Evolutionary conservation across 2,888 invertebrate species (phyloP).

Genomic region (Caenorhabditis panamensis): DNA sequence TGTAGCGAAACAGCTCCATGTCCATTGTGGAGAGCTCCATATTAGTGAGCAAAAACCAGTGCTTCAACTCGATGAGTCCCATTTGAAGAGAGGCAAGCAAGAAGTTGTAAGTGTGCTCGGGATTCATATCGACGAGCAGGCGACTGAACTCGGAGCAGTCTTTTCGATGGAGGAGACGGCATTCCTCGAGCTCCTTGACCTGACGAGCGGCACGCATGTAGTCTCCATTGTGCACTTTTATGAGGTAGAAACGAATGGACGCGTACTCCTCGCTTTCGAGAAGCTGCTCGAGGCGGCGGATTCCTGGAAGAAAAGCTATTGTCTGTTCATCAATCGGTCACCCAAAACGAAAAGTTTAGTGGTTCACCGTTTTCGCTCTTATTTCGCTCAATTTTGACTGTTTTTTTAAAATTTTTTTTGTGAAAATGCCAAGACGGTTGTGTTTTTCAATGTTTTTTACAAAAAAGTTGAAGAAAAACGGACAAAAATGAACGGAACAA

Average conservation of each 20-base stretch:
- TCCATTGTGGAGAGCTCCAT: conserved; percentile 80
- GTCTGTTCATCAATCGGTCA: background rate
- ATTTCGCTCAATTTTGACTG: too few relatives aligned
- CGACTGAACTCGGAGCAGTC: conserved; percentile 80
- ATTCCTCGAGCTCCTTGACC: conserved; percentile 79
- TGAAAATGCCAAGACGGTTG: too few relatives aligned
- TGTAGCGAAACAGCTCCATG: conserved; percentile 80
- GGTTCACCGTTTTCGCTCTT: too few relatives aligned
- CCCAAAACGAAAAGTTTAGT: too few relatives aligned
- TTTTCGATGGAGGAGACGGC: conserved; percentile 72
- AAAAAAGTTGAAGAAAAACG: too few relatives aligned
- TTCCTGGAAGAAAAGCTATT: conserved; percentile 65
- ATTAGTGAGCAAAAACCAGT: conserved; percentile 80
- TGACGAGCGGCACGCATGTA: conserved; percentile 77
- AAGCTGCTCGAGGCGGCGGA: conserved; percentile 75
- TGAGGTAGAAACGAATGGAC: conserved; percentile 76
- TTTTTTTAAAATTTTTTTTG: too few relatives aligned
- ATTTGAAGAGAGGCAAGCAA: conserved; percentile 80
- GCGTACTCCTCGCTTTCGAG: conserved; percentile 76
- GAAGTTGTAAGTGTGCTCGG: conserved; percentile 77
- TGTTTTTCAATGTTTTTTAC: too few relatives aligned
- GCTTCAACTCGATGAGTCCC: conserved; percentile 80
- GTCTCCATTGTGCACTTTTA: conserved; percentile 75
- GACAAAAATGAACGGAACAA: too few relatives aligned
- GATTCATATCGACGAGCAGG: conserved; percentile 78